Evolutionary conservation across 1,140 invertebrate genomes (phyloP).

Genomic region (Pteromalus puparum): DNA sequence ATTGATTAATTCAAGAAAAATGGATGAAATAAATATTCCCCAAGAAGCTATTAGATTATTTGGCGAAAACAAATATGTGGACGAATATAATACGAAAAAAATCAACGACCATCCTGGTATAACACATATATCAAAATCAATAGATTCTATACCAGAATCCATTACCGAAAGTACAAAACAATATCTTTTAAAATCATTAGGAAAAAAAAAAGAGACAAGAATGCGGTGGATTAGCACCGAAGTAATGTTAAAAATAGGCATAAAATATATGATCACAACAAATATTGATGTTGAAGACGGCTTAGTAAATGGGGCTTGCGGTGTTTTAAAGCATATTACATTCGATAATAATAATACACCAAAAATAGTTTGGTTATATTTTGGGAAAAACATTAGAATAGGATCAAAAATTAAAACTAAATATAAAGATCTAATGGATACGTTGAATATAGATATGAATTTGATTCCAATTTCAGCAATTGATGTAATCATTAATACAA

Average conservation of each 20-base stretch:
- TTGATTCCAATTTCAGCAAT: conserved; percentile 3
- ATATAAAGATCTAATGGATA: background rate
- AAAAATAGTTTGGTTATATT: no score
- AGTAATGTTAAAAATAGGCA: background rate
- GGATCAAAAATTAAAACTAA: background rate
- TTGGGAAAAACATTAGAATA: no score
- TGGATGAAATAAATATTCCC: no score
- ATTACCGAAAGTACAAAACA: no score
- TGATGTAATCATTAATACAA: background rate
- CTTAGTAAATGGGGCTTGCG: background rate
- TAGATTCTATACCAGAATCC: no score
- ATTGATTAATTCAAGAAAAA: no score
- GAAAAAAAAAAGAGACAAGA: conserved; percentile 4
- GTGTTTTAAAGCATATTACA: background rate
- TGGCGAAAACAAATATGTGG: no score
- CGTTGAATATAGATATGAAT: background rate
- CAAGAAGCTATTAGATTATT: no score
- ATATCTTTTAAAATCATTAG: background rate
- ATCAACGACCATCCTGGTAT: no score
- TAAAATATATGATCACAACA: conserved; percentile 26
- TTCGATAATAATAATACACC: background rate
- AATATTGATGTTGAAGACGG: background rate
- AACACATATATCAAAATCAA: no score
- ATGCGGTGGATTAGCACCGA: background rate
- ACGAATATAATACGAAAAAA: no score